A percentile compares a stretch with the other conserved stretches of the same genome.
These are phyloP conservation scores for Chaenodraco wilsoni DNA, from an alignment of 2,797 vertebrate genomes.

Conservation along the genomic window DNA sequence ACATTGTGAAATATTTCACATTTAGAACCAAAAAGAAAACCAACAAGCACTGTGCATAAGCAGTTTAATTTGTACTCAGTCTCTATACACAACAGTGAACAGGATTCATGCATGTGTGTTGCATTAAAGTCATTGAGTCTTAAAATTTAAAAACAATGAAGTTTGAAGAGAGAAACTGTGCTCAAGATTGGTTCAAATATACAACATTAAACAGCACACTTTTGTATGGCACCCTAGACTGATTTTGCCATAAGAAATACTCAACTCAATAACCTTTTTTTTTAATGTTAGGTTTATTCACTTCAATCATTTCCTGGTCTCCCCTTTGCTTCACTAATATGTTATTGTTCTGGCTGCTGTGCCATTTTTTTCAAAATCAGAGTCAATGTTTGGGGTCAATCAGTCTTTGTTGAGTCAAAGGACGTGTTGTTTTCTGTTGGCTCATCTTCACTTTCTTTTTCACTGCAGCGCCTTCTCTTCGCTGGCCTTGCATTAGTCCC, in stretches of 20 bases:
- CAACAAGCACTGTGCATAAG: too few species aligned
- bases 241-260: not conserved
- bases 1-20: too few species aligned
- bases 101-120: too few species aligned
- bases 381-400: not conserved
- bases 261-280: not conserved
- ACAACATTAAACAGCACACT: not conserved
- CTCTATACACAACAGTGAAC: too few species aligned
- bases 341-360: not conserved
- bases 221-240: not conserved
- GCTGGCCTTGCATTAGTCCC: not conserved
- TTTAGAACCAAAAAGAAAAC: too few species aligned
- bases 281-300: not conserved
- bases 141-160: not conserved
- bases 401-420: not conserved
- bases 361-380: conserved; percentile 11
- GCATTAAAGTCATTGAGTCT: too few species aligned
- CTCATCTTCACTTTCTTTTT: conserved; percentile 4
- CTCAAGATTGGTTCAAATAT: not conserved
- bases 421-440: not conserved
- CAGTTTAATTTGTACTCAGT: too few species aligned
- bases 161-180: not conserved
- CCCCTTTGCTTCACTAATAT: not conserved
- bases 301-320: not conserved
- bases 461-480: not conserved